Evolutionary conservation across 2,888 invertebrate genomes (phyloP), one percentile per base, ranked within the genome.

Genomic region (Acheta domesticus): DNA sequence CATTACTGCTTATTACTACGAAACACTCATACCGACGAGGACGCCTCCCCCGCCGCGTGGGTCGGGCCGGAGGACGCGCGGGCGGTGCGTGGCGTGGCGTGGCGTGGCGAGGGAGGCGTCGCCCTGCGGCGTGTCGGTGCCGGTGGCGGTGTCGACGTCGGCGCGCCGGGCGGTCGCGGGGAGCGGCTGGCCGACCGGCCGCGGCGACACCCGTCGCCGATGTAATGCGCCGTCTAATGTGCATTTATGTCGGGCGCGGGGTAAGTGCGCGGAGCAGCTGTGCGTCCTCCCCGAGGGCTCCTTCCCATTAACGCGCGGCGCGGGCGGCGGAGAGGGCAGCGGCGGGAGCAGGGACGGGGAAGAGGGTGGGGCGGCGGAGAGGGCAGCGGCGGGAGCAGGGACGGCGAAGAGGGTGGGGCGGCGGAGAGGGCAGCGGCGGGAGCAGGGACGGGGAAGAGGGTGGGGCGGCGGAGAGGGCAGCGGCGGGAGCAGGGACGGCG

Each of bases 1-100:
- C 62, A 62, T 62, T 62, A 62, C 62, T 62, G 62, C 62, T 62
- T 62, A 62, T 62, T 62, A 62, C 62, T 62, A 62, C n/a, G 62
- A 62, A 62, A 62, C 62, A 62, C 62, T 62, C 62, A 62, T 62
- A 62, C n/a, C n/a, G 62, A n/a, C 16, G 62, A 19, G 62, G 16
- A 14, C n/a, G 16, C 16, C n/a, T 5, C 62, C 62, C 14, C 62
- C 12, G 62, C 62, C 16, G 14, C 62, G 14, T 62, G n/a, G 3
- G 16, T 62, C 12, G 14, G 4, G 62, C 12, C 11, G 11, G 5
- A 19, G 2, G 14, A 3, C 2, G 14, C 62, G 62, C 62, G 19
- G 14, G n/a, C n/a, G n/a, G n/a, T n/a, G n/a, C n/a, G n/a, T n/a
- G n/a, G n/a, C n/a, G 62, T 1, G 12, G 62, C 2, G 62, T 19